A percentile compares a stretch with the other conserved stretches of the same genome.
phyloP scores from a whole-genome alignment of 2,797 vertebrate genomes.

The Alosa sapidissima region DNA sequence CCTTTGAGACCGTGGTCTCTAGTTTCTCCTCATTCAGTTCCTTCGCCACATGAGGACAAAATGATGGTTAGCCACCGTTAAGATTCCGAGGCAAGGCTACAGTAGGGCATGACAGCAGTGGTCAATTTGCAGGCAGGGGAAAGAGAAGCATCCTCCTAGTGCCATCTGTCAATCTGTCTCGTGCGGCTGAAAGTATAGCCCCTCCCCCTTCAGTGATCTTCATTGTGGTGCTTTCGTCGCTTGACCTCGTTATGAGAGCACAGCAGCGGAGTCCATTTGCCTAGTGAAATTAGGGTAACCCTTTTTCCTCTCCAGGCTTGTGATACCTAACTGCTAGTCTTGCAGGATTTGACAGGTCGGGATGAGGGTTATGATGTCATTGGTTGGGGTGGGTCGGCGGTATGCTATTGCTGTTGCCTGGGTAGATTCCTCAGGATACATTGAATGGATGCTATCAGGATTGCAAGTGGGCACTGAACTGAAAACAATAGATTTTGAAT shows the following conservation, averaged over 20 bases:
- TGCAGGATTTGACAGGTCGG: slow-evolving; percentile 20
- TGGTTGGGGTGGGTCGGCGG: background rate
- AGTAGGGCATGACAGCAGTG: background rate
- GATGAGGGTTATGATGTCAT: background rate
- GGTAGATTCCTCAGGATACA: slow-evolving; percentile 6
- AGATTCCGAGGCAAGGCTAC: background rate
- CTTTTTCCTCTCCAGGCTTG: slow-evolving; percentile 30
- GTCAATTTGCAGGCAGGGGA: slow-evolving; percentile 27
- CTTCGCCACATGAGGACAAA: background rate
- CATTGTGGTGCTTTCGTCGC: slow-evolving; percentile 57
- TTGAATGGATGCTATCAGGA: slow-evolving; percentile 27
- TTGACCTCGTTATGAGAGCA: slow-evolving; percentile 65
- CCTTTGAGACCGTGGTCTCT: background rate
- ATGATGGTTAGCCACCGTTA: background rate
- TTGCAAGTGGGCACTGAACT: slow-evolving; percentile 32
- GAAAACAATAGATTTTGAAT: slow-evolving; percentile 44
- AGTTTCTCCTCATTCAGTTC: background rate
- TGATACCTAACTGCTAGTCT: slow-evolving; percentile 20
- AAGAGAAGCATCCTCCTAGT: slow-evolving; percentile 43
- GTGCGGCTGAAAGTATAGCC: slow-evolving; percentile 48
- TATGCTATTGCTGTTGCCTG: background rate
- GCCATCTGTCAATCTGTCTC: slow-evolving; percentile 67
- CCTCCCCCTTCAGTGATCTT: slow-evolving; percentile 53
- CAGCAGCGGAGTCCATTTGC: slow-evolving; percentile 49
- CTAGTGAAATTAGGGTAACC: slow-evolving; percentile 59